Conservation (phyloP, 2,113 vertebrate species). For the Amazona vittata region DNA sequence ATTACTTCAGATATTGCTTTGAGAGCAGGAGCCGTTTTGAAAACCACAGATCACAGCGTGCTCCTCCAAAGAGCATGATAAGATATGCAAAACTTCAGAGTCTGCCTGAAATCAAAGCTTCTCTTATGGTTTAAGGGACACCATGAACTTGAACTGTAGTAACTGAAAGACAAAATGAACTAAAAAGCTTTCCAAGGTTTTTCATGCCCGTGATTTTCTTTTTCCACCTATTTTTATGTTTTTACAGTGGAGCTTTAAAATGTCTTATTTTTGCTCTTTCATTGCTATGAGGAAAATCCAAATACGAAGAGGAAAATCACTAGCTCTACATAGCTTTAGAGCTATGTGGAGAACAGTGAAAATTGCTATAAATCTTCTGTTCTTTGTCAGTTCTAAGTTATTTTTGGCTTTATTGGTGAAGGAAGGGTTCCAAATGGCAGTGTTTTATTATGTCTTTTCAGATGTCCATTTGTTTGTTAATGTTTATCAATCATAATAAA, state of each 20-base stretch:
- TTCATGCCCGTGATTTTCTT: background rate
- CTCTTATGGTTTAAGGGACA: background rate
- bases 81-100: background rate
- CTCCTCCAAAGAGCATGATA: background rate
- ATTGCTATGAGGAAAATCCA: background rate
- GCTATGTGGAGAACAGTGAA: background rate
- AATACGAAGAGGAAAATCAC: background rate
- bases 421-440: background rate
- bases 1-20: background rate
- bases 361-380: background rate
- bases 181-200: background rate
- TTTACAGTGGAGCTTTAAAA: background rate
- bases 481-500: background rate
- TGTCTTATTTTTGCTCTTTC: background rate
- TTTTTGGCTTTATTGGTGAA: background rate
- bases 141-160: background rate
- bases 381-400: background rate
- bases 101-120: background rate
- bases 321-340: background rate
- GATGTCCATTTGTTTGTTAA: background rate
- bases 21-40: background rate
- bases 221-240: background rate
- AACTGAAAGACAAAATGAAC: background rate
- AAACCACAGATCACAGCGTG: background rate
- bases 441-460: background rate